Evolutionary conservation across 2,888 invertebrate genomes (phyloP).

Genomic region (Amorpha juglandis): DNA sequence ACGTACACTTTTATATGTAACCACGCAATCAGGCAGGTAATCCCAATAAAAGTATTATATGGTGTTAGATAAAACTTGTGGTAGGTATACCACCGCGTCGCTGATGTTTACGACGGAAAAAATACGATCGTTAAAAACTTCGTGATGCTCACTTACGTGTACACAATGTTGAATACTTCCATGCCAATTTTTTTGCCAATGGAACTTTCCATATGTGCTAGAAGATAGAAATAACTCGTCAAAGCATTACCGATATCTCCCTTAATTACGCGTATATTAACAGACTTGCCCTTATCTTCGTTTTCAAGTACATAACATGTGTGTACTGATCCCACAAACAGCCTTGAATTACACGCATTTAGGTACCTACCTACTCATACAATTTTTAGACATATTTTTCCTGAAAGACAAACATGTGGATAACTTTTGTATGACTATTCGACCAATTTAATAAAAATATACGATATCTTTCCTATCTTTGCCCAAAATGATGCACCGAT

Average conservation of each 20-base stretch:
- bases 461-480: not conserved
- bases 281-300: not conserved
- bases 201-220: not conserved
- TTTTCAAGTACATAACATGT: not conserved
- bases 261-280: not conserved
- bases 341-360: not conserved
- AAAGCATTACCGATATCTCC: not conserved
- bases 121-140: constrained; percentile 8
- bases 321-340: not conserved
- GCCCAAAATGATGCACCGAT: not conserved
- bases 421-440: not conserved
- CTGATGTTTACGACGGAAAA: not conserved
- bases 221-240: not conserved
- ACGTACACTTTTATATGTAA: no score
- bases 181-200: not conserved
- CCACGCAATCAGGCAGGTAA: no score
- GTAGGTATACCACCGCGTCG: not conserved
- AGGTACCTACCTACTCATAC: not conserved
- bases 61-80: not conserved
- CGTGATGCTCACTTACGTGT: constrained; percentile 7
- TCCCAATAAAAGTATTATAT: not conserved
- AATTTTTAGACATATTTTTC: not conserved
- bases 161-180: not conserved
- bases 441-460: not conserved
- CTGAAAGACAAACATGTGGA: not conserved